phyloP scores from a whole-genome alignment of 2,113 vertebrate genomes.

The Silurus meridionalis region DNA sequence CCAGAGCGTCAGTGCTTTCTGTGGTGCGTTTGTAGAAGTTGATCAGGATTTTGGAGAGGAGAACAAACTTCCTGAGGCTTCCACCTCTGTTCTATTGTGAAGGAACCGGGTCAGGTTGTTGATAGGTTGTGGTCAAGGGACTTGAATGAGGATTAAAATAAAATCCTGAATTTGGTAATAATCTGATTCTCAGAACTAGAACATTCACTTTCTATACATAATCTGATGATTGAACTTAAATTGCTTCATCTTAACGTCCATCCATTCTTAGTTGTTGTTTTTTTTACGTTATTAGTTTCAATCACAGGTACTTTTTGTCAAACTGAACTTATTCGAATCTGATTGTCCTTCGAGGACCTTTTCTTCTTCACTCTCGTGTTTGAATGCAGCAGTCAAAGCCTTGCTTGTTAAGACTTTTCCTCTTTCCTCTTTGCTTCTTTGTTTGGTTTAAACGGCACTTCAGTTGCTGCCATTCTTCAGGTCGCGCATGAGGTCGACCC shows the following conservation, averaged over 20 bases:
- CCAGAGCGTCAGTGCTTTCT: too few relatives aligned
- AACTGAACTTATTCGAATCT: neutral
- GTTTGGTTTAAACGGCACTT: slow-evolving; percentile 2
- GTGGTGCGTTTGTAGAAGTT: too few relatives aligned
- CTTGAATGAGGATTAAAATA: neutral
- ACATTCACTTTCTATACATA: neutral
- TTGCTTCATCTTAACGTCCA: too few relatives aligned
- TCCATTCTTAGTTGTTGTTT: too few relatives aligned
- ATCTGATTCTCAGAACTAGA: neutral
- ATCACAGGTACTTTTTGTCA: neutral
- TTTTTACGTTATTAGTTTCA: neutral
- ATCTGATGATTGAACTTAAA: neutral
- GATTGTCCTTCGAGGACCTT: too few relatives aligned
- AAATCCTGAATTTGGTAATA: neutral
- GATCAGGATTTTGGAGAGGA: too few relatives aligned
- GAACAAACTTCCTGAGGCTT: too few relatives aligned
- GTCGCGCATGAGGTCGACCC: slow-evolving; percentile 18
- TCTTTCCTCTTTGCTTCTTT: slow-evolving; percentile 5
- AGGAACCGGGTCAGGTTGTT: too few relatives aligned
- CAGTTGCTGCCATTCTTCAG: neutral
- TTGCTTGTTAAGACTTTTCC: neutral
- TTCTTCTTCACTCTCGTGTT: too few relatives aligned
- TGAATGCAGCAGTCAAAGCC: neutral
- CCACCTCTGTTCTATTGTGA: too few relatives aligned
- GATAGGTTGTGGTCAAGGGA: too few relatives aligned